Percentiles rank a stretch among this genome's conserved stretches.
These are phyloP conservation scores for Cantharis nigra DNA, from an alignment of 2,888 invertebrate genomes.

Conservation along the genomic window DNA sequence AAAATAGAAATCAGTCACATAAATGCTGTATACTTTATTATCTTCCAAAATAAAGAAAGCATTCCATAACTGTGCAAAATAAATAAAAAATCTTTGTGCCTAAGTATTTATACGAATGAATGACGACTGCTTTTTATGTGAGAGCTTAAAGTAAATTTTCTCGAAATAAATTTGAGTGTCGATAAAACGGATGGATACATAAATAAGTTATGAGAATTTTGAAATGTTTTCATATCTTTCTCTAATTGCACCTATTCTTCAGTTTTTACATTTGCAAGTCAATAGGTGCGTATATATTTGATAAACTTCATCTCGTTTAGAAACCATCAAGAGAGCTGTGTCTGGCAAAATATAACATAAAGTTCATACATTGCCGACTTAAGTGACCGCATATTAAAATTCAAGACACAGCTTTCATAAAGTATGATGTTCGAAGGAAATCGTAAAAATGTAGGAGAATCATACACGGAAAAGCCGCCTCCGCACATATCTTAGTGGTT, in stretches of 20 bases:
- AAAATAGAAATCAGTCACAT: conserved; percentile 50
- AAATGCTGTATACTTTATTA: conserved; percentile 49
- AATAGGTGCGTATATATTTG: not conserved
- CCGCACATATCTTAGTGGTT: conserved; percentile 38
- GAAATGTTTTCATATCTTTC: conserved; percentile 39
- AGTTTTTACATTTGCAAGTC: conserved; percentile 31
- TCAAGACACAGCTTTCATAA: conserved; percentile 30
- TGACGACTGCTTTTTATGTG: conserved; percentile 49
- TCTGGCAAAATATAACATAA: conserved; percentile 9
- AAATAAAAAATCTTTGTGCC: conserved; percentile 48
- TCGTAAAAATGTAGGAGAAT: conserved; percentile 32
- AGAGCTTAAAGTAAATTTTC: conserved; percentile 46
- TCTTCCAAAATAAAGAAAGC: conserved; percentile 46
- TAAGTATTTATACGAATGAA: conserved; percentile 52
- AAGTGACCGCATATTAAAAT: conserved; percentile 33
- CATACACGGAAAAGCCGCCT: conserved; percentile 29
- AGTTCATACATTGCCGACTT: conserved; percentile 18
- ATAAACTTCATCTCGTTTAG: not conserved
- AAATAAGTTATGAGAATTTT: conserved; percentile 48
- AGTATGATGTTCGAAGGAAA: conserved; percentile 27
- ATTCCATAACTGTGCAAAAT: conserved; percentile 47
- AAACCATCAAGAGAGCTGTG: not conserved
- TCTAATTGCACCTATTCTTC: conserved; percentile 39
- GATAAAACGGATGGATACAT: conserved; percentile 49
- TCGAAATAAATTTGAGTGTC: conserved; percentile 50